Conservation (phyloP, 1,140 invertebrate genomes). For the Solenopsis fugax region DNA sequence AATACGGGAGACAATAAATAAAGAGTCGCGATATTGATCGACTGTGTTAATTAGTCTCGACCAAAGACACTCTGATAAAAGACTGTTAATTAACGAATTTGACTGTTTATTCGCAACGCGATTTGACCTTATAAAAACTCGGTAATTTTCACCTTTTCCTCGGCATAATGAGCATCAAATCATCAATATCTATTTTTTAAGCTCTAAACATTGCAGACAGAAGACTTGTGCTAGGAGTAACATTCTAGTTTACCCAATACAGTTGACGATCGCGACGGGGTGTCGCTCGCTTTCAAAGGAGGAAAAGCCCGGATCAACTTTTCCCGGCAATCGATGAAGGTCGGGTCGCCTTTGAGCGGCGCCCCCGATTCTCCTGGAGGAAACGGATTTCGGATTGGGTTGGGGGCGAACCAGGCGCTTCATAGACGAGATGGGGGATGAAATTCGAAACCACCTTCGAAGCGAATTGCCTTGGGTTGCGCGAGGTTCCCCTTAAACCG, state of each 20-base stretch:
- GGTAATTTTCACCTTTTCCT: neutral
- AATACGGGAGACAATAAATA: neutral
- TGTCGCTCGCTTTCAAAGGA: conserved; percentile 49
- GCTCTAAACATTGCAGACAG: neutral
- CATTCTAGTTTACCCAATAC: conserved; percentile 32
- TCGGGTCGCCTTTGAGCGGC: conserved; percentile 63
- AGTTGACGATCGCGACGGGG: conserved; percentile 32
- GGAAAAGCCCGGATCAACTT: conserved; percentile 65
- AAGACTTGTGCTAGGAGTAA: conserved; percentile 29
- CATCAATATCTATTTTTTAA: conserved; percentile 11
- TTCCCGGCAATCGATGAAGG: conserved; percentile 67
- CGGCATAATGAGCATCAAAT: neutral
- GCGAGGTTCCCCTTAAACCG: conserved; percentile 72
- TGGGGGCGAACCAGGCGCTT: neutral
- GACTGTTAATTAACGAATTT: neutral
- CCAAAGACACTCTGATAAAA: neutral
- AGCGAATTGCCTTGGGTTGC: conserved; percentile 70
- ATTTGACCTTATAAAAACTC: neutral
- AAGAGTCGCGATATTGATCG: neutral
- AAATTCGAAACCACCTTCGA: conserved; percentile 75
- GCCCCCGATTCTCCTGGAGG: conserved; percentile 68
- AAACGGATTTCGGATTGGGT: conserved; percentile 70
- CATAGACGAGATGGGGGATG: neutral
- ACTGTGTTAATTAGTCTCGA: neutral
- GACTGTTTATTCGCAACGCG: neutral